phyloP scores from a whole-genome alignment of 2,888 invertebrate species.

The Dasysyrphus albostriatus region DNA sequence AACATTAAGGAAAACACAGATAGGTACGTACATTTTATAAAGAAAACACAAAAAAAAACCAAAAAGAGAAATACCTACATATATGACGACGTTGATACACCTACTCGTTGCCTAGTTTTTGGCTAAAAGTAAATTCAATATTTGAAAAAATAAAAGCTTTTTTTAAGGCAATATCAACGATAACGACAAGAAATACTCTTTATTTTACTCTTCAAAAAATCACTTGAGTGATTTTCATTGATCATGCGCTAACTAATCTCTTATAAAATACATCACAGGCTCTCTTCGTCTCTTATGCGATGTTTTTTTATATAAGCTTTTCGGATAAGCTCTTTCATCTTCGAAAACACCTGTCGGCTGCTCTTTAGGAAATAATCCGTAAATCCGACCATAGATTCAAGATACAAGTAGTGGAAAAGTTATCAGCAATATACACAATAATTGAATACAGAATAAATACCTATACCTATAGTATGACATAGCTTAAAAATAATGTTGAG shows the following conservation, averaged over 20 bases:
- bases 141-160: constrained; percentile 51
- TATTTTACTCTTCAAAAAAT: constrained; percentile 47
- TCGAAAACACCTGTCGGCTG: constrained; percentile 70
- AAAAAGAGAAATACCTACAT: constrained; percentile 1
- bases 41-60: background rate
- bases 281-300: constrained; percentile 51
- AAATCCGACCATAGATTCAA: background rate
- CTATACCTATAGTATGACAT: background rate
- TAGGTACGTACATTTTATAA: constrained; percentile 22
- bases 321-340: constrained; percentile 26
- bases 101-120: constrained; percentile 69
- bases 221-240: constrained; percentile 50
- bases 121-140: constrained; percentile 38
- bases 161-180: background rate
- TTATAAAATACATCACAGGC: background rate
- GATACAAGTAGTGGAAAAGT: constrained; percentile 3
- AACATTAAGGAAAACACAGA: constrained; percentile 37
- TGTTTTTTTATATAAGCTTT: constrained; percentile 42
- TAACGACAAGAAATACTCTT: background rate
- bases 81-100: background rate
- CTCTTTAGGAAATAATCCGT: constrained; percentile 2
- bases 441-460: constrained; percentile 1
- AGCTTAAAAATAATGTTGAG: background rate
- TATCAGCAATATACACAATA: background rate
- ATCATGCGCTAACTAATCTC: constrained; percentile 44